These are phyloP conservation scores for Elysia crispata DNA, from an alignment of 2,888 invertebrate species.

Conservation along the genomic window DNA sequence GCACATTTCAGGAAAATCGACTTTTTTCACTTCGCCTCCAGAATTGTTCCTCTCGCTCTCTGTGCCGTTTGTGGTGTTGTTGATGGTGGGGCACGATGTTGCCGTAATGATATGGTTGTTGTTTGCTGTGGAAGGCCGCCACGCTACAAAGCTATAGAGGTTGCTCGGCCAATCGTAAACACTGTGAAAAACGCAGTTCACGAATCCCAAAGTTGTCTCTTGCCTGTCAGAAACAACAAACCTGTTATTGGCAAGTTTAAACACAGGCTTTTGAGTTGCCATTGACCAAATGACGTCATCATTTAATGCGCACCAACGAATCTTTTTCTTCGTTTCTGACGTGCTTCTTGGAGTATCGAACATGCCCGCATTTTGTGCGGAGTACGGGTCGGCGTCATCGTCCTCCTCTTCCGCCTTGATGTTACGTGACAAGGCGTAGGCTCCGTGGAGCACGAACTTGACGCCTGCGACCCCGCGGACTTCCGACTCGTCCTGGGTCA, in stretches of 20 bases:
- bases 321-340: background rate
- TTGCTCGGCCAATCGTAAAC: conserved; percentile 63
- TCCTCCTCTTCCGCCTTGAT: conserved; percentile 46
- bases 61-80: conserved; percentile 16
- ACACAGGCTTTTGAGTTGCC: conserved; percentile 55
- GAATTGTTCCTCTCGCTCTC: conserved; percentile 51
- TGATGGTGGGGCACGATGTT: conserved; percentile 32
- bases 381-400: conserved; percentile 38
- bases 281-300: conserved; percentile 69
- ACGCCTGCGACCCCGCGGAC: conserved; percentile 56
- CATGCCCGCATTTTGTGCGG: conserved; percentile 25
- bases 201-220: conserved; percentile 58
- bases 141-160: conserved; percentile 59
- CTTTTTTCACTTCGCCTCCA: conserved; percentile 41
- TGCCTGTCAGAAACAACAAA: conserved; percentile 61
- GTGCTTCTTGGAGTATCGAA: too few relatives aligned
- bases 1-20: conserved; percentile 58
- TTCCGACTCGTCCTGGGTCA: conserved; percentile 61
- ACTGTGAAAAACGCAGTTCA: conserved; percentile 61
- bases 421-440: conserved; percentile 60
- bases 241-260: conserved; percentile 47
- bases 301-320: conserved; percentile 53
- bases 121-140: conserved; percentile 54
- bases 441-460: conserved; percentile 62
- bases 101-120: background rate